Conservation (phyloP, 2,888 invertebrate genomes). For the Seira ritae region DNA sequence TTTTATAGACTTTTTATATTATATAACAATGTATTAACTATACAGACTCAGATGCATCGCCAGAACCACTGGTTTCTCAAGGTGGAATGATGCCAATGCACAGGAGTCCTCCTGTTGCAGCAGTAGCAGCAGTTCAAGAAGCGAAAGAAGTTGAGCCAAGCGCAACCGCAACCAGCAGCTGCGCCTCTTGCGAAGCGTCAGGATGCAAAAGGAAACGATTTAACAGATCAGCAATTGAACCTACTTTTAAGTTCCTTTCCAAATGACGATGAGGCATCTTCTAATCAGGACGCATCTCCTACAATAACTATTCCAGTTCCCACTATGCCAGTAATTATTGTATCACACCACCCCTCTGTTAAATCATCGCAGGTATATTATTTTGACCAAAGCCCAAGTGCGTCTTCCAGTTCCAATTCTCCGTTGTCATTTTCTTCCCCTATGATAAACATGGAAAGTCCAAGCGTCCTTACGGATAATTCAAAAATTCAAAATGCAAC, state of each 20-base stretch:
- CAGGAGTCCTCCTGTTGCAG: not conserved
- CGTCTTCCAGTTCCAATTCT: not conserved
- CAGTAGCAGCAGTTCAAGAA: not conserved
- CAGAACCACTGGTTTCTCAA: conserved; percentile 31
- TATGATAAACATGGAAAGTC: too few species aligned
- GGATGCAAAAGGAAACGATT: not conserved
- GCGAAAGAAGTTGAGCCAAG: not conserved
- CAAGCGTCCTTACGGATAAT: too few species aligned
- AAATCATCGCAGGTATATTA: not conserved
- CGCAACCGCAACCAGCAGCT: not conserved
- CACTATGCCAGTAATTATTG: too few species aligned
- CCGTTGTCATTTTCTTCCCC: too few species aligned
- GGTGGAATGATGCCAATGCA: conserved; percentile 32
- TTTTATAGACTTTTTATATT: too few species aligned
- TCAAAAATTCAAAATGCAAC: too few species aligned
- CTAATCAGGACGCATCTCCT: not conserved
- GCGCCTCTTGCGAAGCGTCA: not conserved
- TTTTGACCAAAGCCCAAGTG: not conserved
- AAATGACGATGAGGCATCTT: not conserved
- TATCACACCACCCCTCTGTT: not conserved
- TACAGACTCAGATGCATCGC: not conserved
- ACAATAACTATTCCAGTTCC: not conserved
- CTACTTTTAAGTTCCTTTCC: not conserved
- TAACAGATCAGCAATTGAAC: not conserved
- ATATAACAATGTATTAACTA: too few species aligned